Conservation (phyloP, 1,140 invertebrate genomes). For the Drosophila murphyi region DNA sequence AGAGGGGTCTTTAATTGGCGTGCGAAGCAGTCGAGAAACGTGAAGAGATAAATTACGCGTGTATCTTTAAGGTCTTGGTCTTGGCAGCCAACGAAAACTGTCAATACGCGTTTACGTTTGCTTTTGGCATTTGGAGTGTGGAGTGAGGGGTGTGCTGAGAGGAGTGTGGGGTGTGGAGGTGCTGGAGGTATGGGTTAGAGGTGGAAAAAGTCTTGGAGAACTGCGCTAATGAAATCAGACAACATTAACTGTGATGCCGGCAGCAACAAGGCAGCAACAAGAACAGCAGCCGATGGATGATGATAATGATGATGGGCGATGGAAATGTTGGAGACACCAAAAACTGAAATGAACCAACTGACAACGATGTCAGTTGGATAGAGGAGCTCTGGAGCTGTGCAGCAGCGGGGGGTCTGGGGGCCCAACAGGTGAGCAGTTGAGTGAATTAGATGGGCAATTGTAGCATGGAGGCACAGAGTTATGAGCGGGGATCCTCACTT, state of each 20-base stretch:
- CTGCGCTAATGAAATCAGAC: slow-evolving; percentile 78
- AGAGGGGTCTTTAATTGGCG: slow-evolving; percentile 62
- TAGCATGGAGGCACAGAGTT: slow-evolving; percentile 54
- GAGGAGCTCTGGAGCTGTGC: too few species aligned
- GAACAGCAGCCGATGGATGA: slow-evolving; percentile 4
- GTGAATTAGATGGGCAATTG: slow-evolving; percentile 82
- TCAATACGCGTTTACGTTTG: slow-evolving; percentile 53
- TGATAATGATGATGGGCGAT: slow-evolving; percentile 42
- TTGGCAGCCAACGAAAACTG: slow-evolving; percentile 53
- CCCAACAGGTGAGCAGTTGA: slow-evolving; percentile 64
- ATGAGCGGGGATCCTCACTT: slow-evolving; percentile 8
- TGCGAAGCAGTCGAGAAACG: slow-evolving; percentile 63
- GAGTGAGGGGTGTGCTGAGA: too few species aligned
- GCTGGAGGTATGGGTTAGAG: background rate
- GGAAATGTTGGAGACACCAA: slow-evolving; percentile 23
- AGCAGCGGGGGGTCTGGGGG: slow-evolving; percentile 1
- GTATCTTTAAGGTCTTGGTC: slow-evolving; percentile 47
- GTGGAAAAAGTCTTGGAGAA: slow-evolving; percentile 22
- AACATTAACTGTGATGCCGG: slow-evolving; percentile 75
- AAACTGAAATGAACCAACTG: slow-evolving; percentile 27
- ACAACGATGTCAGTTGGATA: background rate
- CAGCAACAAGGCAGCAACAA: slow-evolving; percentile 43
- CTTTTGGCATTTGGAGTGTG: background rate
- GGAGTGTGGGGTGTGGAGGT: background rate
- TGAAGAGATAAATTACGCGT: slow-evolving; percentile 70